Percentiles rank a stretch among this genome's conserved stretches.
These are phyloP conservation scores for Chloroceryle inda DNA, from an alignment of 2,797 vertebrate genomes.

Conservation along the genomic window DNA sequence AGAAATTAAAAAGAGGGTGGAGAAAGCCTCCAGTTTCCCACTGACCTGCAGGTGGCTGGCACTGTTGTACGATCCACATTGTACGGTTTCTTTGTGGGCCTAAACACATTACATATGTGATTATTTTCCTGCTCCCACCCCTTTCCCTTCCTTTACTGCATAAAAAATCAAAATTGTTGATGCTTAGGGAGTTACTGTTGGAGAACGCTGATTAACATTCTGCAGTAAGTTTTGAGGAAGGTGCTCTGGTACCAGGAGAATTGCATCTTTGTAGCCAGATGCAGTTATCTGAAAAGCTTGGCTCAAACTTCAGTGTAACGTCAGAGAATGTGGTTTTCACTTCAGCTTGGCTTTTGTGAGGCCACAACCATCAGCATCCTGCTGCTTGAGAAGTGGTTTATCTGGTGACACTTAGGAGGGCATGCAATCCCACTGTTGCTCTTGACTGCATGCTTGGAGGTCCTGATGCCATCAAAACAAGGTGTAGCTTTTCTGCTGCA, in stretches of 20 bases:
- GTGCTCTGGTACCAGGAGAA: not conserved
- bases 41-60: rapidly evolving
- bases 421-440: not conserved
- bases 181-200: not conserved
- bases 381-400: not conserved
- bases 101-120: not conserved
- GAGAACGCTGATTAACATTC: not conserved
- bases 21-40: not conserved
- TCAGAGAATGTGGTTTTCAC: not conserved
- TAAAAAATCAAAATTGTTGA: not conserved
- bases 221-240: not conserved
- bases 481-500: not conserved
- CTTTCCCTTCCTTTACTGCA: not conserved
- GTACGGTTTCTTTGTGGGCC: rapidly evolving
- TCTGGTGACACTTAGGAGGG: not conserved
- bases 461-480: not conserved
- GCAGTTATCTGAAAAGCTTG: not conserved
- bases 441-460: not conserved
- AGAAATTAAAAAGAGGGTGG: not conserved
- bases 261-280: not conserved
- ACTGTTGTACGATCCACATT: rapidly evolving
- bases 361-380: not conserved
- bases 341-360: not conserved
- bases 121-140: not conserved
- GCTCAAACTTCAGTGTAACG: rapidly evolving